Base-by-base conservation (phyloP, 2,113 vertebrate genomes). In the Syngnathoides biaculeatus region DNA sequence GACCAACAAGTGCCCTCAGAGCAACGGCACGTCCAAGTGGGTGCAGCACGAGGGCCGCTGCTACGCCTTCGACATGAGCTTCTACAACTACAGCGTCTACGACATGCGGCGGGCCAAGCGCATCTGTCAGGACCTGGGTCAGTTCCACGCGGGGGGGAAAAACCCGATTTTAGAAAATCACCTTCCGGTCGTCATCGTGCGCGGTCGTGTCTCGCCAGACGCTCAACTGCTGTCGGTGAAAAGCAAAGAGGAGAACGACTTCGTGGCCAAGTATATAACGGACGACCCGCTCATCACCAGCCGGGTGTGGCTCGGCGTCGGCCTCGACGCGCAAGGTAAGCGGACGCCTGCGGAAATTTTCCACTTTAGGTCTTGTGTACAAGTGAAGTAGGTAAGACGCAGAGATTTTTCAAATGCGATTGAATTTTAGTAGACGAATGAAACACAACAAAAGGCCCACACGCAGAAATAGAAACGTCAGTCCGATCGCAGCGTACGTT, bases 241-340 rank as follows among this genome's bases (percentile, higher is more conserved):
- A 59, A 87, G 91, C 84, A 90, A 87, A 71, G 93, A 95, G 55
- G 97, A 99, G 86, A 98, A 98, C 69, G 88, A 87, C 55, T 99
- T 98, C 79, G 92, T 99, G 78, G 90, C 91, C 3, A 82, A 65
- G 48, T 90, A 94, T 74, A 78, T 97, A 58, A 84, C 68, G 10
- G 84, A 93, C 20, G 85, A 96, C 30, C 87, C 92, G 42, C 90
- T 94, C 43, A 92, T 97, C 80, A 98, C 96, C 63, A 92, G 68
- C 64, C 92, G 90, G 0, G 91, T 95, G 0, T 99, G 97, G 96
- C 95, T 99, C 63, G 94, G 90, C 35, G 74, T 97, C 47, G 68
- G 75, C 58, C 67, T 88, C 0, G 74, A 79, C 66, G 2, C 75
- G 42, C 63, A 84, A 2, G 93, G 97, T 98, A 90, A 88, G 55